Evolutionary conservation across 2,888 invertebrate species (phyloP).

Genomic region (Drosophila affinis): DNA sequence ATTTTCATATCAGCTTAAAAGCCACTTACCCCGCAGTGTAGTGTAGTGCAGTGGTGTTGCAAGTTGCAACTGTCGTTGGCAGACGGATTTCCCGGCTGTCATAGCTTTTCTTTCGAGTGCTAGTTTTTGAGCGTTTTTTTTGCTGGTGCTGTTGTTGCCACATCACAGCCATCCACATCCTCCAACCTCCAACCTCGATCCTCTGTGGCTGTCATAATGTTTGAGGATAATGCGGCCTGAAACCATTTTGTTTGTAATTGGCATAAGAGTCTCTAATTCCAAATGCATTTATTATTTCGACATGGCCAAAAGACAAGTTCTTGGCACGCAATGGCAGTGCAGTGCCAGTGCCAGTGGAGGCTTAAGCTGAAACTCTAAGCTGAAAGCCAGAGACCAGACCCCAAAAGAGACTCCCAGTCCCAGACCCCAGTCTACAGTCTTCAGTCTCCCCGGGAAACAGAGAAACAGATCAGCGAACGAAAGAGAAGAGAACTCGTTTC

Average conservation of each 20-base stretch:
- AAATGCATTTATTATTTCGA: slow-evolving; percentile 77
- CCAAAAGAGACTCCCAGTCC: slow-evolving; percentile 21
- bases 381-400: slow-evolving; percentile 28
- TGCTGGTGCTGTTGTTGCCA: slow-evolving; percentile 24
- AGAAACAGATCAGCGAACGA: slow-evolving; percentile 37
- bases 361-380: slow-evolving; percentile 38
- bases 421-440: not conserved
- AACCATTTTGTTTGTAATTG: slow-evolving; percentile 79
- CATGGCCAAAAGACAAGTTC: slow-evolving; percentile 60
- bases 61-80: not conserved
- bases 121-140: slow-evolving; percentile 3
- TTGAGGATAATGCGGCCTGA: slow-evolving; percentile 80
- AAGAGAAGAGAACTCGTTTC: slow-evolving; percentile 35
- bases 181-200: not conserved
- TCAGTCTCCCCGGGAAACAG: slow-evolving; percentile 17
- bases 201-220: slow-evolving; percentile 74
- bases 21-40: not conserved
- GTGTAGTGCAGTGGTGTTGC: not conserved
- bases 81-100: not conserved
- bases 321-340: slow-evolving; percentile 38
- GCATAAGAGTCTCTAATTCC: slow-evolving; percentile 75
- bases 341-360: not conserved
- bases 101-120: not conserved
- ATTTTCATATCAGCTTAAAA: not conserved
- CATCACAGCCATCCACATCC: not conserved